Conservation (phyloP, 2,888 invertebrate species). For the Agrenia bidenticulata region DNA sequence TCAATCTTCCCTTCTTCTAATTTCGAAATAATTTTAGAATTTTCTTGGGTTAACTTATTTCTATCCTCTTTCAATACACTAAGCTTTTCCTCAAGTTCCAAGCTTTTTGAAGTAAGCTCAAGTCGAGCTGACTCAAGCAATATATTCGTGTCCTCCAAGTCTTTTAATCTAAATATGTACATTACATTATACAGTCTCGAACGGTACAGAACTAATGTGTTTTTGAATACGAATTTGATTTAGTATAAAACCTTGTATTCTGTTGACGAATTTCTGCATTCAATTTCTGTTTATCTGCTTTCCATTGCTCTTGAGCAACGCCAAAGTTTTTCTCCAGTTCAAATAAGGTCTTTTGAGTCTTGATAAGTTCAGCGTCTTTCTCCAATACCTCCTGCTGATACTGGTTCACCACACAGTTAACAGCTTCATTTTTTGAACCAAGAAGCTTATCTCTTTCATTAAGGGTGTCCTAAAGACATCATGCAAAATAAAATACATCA, state of each 20-base stretch:
- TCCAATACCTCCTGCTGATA: conserved; percentile 33
- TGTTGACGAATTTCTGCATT: conserved; percentile 30
- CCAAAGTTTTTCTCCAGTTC: conserved; percentile 40
- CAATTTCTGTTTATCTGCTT: conserved; percentile 35
- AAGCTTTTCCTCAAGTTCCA: conserved; percentile 23
- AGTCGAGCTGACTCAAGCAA: conserved; percentile 25
- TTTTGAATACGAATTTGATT: not conserved
- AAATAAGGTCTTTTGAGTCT: conserved; percentile 38
- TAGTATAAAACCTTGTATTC: conserved; percentile 21
- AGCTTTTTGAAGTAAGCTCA: conserved; percentile 26
- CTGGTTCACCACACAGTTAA: conserved; percentile 35
- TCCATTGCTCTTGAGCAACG: conserved; percentile 37
- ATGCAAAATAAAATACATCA: not conserved
- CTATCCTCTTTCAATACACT: conserved; percentile 54
- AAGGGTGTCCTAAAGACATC: conserved; percentile 32
- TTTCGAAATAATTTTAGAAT: conserved; percentile 55
- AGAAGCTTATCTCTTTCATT: conserved; percentile 42
- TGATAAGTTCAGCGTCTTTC: conserved; percentile 38
- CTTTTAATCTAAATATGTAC: conserved; percentile 12
- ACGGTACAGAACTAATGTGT: no score
- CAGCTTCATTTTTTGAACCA: conserved; percentile 41
- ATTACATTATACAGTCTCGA: no score
- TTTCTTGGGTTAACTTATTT: conserved; percentile 35
- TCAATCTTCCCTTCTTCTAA: conserved; percentile 63
- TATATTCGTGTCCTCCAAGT: conserved; percentile 29